Conservation (phyloP, 2,888 invertebrate species). For the Phengaris alcon region DNA sequence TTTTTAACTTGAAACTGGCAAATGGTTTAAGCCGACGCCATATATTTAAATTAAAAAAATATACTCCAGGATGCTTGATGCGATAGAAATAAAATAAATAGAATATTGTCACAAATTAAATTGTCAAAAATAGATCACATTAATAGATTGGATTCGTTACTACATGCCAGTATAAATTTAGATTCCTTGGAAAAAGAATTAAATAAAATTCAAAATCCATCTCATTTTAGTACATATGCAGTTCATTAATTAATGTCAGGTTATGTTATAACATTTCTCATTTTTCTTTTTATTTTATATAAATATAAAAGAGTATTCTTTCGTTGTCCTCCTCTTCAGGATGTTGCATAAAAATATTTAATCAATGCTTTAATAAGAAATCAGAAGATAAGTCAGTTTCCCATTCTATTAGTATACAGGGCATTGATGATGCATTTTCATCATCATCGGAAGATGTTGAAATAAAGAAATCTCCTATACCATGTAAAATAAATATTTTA, state of each 20-base stretch:
- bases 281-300: too few species aligned
- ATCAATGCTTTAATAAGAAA: not conserved
- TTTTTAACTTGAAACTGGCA: too few species aligned
- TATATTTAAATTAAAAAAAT: too few species aligned
- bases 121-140: not conserved
- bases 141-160: not conserved
- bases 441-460: not conserved
- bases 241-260: too few species aligned
- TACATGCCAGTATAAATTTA: too few species aligned
- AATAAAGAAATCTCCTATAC: not conserved
- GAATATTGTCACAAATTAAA: not conserved
- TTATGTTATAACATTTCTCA: too few species aligned
- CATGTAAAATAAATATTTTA: too few species aligned
- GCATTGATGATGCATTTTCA: not conserved
- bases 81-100: slow-evolving; percentile 7
- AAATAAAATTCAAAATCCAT: too few species aligned
- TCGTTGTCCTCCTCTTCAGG: not conserved
- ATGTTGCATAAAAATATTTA: not conserved
- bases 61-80: not conserved
- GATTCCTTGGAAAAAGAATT: too few species aligned
- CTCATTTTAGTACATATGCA: too few species aligned
- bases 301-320: too few species aligned
- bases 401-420: not conserved
- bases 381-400: not conserved
- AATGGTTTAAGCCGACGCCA: too few species aligned